A percentile compares a stretch with the other conserved stretches of the same genome.
phyloP scores from a whole-genome alignment of 1,140 invertebrate species.

The Arctopsyche grandis region DNA sequence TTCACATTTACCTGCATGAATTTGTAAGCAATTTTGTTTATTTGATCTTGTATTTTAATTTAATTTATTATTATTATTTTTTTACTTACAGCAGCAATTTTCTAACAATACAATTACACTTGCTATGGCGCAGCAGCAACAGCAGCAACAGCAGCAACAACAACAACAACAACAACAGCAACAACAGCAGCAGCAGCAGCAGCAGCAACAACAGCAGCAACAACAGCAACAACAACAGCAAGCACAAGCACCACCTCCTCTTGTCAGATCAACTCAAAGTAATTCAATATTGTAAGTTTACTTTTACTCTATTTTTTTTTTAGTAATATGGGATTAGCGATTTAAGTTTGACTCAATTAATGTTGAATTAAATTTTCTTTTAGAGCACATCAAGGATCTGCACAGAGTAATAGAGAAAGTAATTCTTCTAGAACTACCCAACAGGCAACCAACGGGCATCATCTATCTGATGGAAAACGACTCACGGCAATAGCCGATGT shows the following conservation, averaged over 20 bases:
- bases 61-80: background rate
- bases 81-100: constrained; percentile 63
- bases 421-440: constrained; percentile 30
- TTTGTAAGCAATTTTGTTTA: background rate
- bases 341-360: background rate
- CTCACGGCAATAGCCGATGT: constrained; percentile 73
- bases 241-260: constrained; percentile 51
- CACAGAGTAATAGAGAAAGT: constrained; percentile 1
- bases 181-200: constrained; percentile 51
- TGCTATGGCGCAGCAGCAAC: constrained; percentile 62
- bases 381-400: constrained; percentile 47
- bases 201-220: constrained; percentile 49
- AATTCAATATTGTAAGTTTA: constrained; percentile 52
- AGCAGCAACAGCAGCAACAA: constrained; percentile 52
- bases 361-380: background rate
- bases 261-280: constrained; percentile 43
- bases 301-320: background rate
- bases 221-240: constrained; percentile 53
- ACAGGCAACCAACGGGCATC: constrained; percentile 47
- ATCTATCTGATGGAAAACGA: constrained; percentile 63
- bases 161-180: constrained; percentile 57
- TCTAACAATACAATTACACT: constrained; percentile 65
- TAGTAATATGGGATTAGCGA: background rate
- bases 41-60: background rate
- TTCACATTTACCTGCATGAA: background rate